Evolutionary conservation across 30 jellyfish, hydroid and myxozoan species (phyloP).

Genomic region (Morbakka virulenta): DNA sequence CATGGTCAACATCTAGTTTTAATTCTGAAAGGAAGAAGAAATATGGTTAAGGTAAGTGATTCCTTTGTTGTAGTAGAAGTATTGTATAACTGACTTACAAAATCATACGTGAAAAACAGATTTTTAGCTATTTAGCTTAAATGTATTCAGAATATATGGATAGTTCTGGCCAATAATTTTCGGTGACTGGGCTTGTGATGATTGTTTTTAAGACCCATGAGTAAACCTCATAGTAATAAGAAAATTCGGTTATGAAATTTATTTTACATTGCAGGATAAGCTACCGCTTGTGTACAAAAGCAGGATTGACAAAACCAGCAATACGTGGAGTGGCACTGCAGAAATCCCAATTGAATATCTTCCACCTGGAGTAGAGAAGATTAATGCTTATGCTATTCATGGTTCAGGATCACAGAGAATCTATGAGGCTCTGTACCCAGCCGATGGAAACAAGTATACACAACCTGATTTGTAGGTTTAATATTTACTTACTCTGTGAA

Average conservation of each 20-base stretch:
- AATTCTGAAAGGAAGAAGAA: conserved; percentile 79
- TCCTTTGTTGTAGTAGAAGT: background rate
- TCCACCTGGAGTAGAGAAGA: conserved; percentile 59
- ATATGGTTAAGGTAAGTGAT: conserved; percentile 70
- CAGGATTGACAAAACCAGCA: conserved; percentile 40
- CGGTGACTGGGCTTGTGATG: too few relatives aligned
- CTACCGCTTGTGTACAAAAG: conserved; percentile 66
- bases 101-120: too few relatives aligned
- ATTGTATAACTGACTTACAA: background rate
- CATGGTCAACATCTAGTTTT: conserved; percentile 97
- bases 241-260: too few relatives aligned
- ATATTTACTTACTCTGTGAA: background rate
- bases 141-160: too few relatives aligned
- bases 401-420: conserved; percentile 63
- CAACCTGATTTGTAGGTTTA: conserved; percentile 92
- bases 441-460: conserved; percentile 42
- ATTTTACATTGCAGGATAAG: conserved; percentile 51
- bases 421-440: conserved; percentile 90
- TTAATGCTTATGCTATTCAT: conserved; percentile 98
- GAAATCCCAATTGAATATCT: conserved; percentile 67
- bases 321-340: conserved; percentile 87
- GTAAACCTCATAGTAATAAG: too few relatives aligned
- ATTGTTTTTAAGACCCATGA: too few relatives aligned
- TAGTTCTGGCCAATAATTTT: too few relatives aligned
- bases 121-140: too few relatives aligned